A percentile compares a stretch with the other conserved stretches of the same genome.
These are phyloP conservation scores for Microctonus brassicae DNA, from an alignment of 2,888 invertebrate genomes.

Conservation along the genomic window DNA sequence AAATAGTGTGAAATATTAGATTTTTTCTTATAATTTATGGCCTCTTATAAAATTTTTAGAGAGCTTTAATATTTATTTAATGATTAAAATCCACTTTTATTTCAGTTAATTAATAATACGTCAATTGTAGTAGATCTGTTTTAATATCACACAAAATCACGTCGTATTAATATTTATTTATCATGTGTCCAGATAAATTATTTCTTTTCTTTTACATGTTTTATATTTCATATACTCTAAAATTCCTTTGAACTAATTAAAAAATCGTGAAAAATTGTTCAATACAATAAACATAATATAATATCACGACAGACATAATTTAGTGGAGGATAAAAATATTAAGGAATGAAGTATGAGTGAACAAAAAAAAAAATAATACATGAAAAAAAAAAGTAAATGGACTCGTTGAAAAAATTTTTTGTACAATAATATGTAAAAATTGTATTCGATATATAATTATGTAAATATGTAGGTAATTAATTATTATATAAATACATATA, in stretches of 20 bases:
- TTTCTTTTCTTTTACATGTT: background rate
- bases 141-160: background rate
- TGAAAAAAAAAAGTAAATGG: background rate
- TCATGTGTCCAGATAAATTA: background rate
- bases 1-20: too few species aligned
- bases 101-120: slow-evolving; percentile 3
- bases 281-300: background rate
- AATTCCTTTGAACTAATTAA: too few species aligned
- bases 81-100: too few species aligned
- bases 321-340: background rate
- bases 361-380: background rate
- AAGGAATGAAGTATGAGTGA: background rate
- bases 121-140: background rate
- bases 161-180: background rate
- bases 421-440: slow-evolving; percentile 55
- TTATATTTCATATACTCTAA: too few species aligned
- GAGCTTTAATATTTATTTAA: too few species aligned
- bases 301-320: background rate
- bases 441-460: slow-evolving; percentile 47
- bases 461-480: slow-evolving; percentile 64
- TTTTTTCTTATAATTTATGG: too few species aligned
- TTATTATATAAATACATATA: slow-evolving; percentile 45
- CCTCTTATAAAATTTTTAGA: too few species aligned
- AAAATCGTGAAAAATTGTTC: too few species aligned
- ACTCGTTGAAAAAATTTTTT: slow-evolving; percentile 40